Base-by-base conservation (phyloP, 2,888 invertebrate species). In the Coenonympha arcania region DNA sequence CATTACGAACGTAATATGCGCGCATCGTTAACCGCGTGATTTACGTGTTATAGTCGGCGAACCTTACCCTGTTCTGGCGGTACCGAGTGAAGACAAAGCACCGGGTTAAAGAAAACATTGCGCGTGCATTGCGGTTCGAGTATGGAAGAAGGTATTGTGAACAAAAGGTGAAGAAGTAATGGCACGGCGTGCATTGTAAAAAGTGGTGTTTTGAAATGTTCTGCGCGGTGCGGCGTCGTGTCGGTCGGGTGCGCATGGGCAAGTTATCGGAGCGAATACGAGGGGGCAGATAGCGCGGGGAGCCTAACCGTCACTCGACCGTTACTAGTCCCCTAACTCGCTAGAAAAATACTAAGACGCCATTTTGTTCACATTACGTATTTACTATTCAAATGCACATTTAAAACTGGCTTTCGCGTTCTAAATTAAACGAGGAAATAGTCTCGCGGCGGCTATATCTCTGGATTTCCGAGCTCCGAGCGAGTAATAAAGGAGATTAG, bases 221-320 rank as follows among this genome's bases (percentile, higher is more conserved):
- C 82, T 77, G 75, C 75, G 74, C 71, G 74, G 68, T 73, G 74
- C 72, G 69, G 68, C 76, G 75, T 77, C 77, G 85, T 76, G 76
- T 77, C 84, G 85, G 75, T 85, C 81, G 83, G 85, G 79, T 86
- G 85, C 85, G 82, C 85, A 79, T 78, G 79, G 77, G 83, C 85
- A 82, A 83, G 82, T 86, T 86, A 86, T 85, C 85, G 85, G 85
- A 86, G 85, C 86, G 85, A 84, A 84, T 82, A 85, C 82, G 78
- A 82, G 81, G 85, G 82, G 83, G 83, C 81, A 82, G 82, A 84
- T 84, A 85, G 81, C 76, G 84, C 84, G 82, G 84, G 84, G 83
- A 82, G 79, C 66, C 76, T 79, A 85, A 86, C 85, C 85, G 85
- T 79, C 85, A 71, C 73, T 79, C 85, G 85, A 85, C 85, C 85